Evolutionary conservation across 2,113 vertebrate genomes (phyloP), one percentile per base, ranked within the genome.

Genomic region (Pagrus major): DNA sequence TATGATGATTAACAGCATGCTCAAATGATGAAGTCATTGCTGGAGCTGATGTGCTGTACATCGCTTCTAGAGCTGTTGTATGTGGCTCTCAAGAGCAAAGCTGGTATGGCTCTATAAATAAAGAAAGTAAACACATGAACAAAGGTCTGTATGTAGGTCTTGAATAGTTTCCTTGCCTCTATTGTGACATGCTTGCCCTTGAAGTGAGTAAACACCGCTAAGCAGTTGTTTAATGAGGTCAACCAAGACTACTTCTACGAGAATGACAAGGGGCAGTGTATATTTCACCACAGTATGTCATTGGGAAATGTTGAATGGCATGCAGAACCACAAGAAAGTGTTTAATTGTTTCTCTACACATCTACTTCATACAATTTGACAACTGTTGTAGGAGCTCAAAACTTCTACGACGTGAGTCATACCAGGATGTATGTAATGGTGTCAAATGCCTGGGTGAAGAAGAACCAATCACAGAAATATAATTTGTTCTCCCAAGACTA

Each of bases 1-100:
- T 68, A 84, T 71, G 47, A 67, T 66, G 72, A 77, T 80, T 67
- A 83, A 80, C 56, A 31, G 37, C 68, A 55, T 46, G 35, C 20
- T 68, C 74, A 55, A 55, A 66, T 37, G 37, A 71, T 52, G 54
- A 67, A 67, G 37, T 39, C 27, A 69, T 51, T 69, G 76, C 63
- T 44, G 75, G 72, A 52, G 69, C 68, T 46, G 47, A 21, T 60
- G 46, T 61, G 77, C 41, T 60, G 46, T 61, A 80, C 41, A 58
- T 86, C 64, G 81, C 7, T 54, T 81, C 66, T 72, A 16, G 35
- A 35, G 37, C 10, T 37, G 49, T 39, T 21, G 31, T 25, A 31
- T 29, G 21, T 55, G 71, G 52, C 54, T 73, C 49, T 69, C 16
- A 11, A 56, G 11, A 59, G 56, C 44, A 46, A 58, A 12, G 44